Evolutionary conservation across 2,888 invertebrate genomes (phyloP), one percentile per base, ranked within the genome.

Genomic region (Vanessa cardui): DNA sequence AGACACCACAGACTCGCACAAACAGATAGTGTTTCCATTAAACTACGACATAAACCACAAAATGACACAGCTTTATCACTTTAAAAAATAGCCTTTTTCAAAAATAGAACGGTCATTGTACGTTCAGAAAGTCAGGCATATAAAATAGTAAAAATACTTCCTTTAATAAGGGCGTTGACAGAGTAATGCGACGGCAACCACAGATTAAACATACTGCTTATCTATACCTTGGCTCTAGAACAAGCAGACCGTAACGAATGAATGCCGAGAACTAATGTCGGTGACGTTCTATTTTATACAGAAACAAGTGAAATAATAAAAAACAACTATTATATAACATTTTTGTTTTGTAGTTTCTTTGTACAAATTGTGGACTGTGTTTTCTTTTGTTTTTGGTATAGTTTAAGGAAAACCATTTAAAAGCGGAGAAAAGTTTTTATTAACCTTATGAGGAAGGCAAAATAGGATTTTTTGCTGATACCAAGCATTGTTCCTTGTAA

Each of bases 1-100:
- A 75, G 72, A 74, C 67, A 75, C 76, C 73, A 66, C 73, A 74
- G 72, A 70, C 73, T 74, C 75, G 73, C 76, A 72, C 74, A 70
- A 73, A 71, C 46, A 18, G 46, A 65, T 66, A 62, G 56, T 66
- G 68, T 71, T 66, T 60, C 60, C 60, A 58, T 69, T 26, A 44
- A 31, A 20, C 65, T 60, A 54, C 60, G 54, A 54, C 65, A 66
- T 46, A 56, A 59, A 64, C 15, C 6, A 62, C 21, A 62, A 56
- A 18, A 46, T 39, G 9, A n/a, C 18, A 26, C 62, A 56, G 54
- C 60, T 31, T 18, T 31, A 46, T 47, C 60, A 61, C 15, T 2
- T 46, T 12, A 12, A 39, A 9, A 12, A 56, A 39, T 6, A 33
- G 56, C n/a, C 18, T n/a, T 47, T 50, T 50, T 20, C 8, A 50